phyloP scores from a whole-genome alignment of 2,113 vertebrate species.

The Meles meles region DNA sequence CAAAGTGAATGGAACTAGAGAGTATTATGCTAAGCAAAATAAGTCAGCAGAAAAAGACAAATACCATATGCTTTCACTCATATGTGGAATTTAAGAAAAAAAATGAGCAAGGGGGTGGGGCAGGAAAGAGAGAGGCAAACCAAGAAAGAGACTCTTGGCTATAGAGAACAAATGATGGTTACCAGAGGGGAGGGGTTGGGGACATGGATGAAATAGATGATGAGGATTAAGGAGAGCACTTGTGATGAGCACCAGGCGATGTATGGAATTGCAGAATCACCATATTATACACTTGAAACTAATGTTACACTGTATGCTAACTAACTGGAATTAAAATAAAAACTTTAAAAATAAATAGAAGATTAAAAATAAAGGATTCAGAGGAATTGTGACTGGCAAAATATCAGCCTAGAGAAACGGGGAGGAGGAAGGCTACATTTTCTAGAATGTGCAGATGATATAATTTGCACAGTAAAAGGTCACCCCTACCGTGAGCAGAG shows the following conservation, averaged over 20 bases:
- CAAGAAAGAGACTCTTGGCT: background rate
- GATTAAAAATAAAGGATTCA: background rate
- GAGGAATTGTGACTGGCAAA: background rate
- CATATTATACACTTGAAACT: background rate
- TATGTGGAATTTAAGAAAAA: background rate
- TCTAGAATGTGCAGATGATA: background rate
- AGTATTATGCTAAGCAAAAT: background rate
- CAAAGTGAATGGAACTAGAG: background rate
- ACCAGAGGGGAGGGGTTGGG: background rate
- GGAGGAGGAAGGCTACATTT: background rate
- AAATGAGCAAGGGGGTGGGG: background rate
- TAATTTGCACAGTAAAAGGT: background rate
- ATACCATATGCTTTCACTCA: background rate
- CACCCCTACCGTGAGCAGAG: background rate
- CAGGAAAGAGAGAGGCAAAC: background rate
- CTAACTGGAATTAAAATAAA: background rate
- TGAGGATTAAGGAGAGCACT: background rate
- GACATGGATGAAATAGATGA: background rate
- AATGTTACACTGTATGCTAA: background rate
- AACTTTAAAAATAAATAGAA: background rate
- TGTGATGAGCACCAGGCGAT: background rate
- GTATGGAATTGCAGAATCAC: background rate
- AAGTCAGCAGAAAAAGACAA: background rate
- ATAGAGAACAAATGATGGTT: background rate
- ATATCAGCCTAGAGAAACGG: background rate